These are phyloP conservation scores for Campoletis sonorensis DNA, from an alignment of 1,140 invertebrate genomes.

Conservation along the genomic window DNA sequence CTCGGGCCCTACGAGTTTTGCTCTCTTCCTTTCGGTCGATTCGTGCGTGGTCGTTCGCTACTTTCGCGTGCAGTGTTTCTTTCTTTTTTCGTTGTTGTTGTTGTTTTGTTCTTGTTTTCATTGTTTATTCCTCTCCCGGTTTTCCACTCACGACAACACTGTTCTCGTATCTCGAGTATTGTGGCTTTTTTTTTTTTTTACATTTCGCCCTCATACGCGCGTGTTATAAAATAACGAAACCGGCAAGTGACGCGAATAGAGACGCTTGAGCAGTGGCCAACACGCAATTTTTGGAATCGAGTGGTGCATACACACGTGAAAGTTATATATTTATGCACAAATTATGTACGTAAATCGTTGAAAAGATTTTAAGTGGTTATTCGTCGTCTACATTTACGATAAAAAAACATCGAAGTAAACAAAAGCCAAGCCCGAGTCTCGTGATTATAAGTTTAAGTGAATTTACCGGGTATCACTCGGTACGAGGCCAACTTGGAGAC, in stretches of 20 bases:
- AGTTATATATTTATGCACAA: not conserved
- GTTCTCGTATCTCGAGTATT: not conserved
- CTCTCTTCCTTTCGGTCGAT: not conserved
- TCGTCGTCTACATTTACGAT: too few relatives aligned
- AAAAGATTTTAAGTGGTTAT: too few relatives aligned
- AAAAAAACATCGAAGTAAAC: too few relatives aligned
- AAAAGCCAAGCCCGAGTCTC: too few relatives aligned
- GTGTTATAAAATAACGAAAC: not conserved
- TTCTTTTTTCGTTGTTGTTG: not conserved
- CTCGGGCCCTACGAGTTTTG: not conserved
- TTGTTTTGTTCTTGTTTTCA: not conserved
- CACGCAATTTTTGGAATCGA: not conserved
- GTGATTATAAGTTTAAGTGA: conserved; percentile 51
- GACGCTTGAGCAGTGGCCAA: not conserved
- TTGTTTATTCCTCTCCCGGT: not conserved
- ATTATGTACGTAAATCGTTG: not conserved
- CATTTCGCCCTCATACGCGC: not conserved
- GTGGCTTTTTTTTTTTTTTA: not conserved
- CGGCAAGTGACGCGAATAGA: not conserved
- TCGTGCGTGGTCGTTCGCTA: not conserved
- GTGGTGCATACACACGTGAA: not conserved
- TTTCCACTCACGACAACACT: not conserved
- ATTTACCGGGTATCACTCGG: conserved; percentile 70
- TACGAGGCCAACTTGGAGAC: conserved; percentile 71
- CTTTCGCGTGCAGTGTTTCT: not conserved